Base-by-base conservation (phyloP, 2,797 vertebrate genomes). In the Arnoldichthys spilopterus region DNA sequence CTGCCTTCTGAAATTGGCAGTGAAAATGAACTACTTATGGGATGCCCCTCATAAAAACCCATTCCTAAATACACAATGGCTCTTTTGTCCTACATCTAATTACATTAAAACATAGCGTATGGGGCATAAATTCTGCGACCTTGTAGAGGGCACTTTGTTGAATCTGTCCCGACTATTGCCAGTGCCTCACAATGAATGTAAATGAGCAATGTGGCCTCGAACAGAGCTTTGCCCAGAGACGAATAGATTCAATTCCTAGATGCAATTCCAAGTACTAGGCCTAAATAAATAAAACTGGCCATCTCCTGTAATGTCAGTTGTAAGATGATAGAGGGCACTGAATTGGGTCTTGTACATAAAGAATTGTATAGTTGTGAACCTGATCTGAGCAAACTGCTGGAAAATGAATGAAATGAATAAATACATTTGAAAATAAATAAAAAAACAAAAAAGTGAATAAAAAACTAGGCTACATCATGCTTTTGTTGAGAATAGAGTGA, bases 21-120 rank as follows among this genome's bases (percentile, higher is more conserved):
- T 69, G 43, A 73, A 82, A 74, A 62, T 20, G 4, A 4, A 43
- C 53, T 47, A 18, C 72, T 62, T 64, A 77, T 67, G 47, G 61
- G 63, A 63, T 74, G 54, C 61, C 53, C 32, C 54, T 45, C 54
- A 74, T 69, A 54, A 74, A 69, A 62, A 22, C 40, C 51, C 59
- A 72, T 15, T 12, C 53, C 28, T 67, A 59, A 74, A 64, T 80
- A 75, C 40, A 56, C 66, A 62, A 63, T 77, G 43, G 59, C 28
- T 34, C 22, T 51, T 67, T 69, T 82, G 58, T 20, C 58, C 26
- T 56, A 22, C 26, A 67, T 72, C 43, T 66, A 54, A 76, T 76
- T 68, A 58, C 51, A 58, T 72, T 79, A 53, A 53, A 30, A 61
- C 51, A 73, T 43, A 73, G n/a, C 45, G 37, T 45, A 47, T 67